A percentile compares a stretch with the other conserved stretches of the same genome.
These are phyloP conservation scores for Ibidorhyncha struthersii DNA, from an alignment of 2,113 vertebrate species.

Conservation along the genomic window DNA sequence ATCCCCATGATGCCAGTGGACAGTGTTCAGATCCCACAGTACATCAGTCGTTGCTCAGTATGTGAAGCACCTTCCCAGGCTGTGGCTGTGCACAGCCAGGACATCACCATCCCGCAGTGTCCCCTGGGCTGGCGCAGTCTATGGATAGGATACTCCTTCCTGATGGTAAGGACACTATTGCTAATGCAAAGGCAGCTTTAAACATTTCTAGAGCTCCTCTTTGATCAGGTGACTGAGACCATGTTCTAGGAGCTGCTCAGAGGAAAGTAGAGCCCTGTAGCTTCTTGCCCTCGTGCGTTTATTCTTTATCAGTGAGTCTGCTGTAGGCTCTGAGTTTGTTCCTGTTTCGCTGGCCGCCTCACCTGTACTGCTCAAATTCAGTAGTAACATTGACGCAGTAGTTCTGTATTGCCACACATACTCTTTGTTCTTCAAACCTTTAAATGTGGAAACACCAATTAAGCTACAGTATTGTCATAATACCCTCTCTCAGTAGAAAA, in stretches of 20 bases:
- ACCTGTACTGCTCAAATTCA: neutral
- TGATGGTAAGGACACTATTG: conserved; percentile 83
- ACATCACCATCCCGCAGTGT: conserved; percentile 88
- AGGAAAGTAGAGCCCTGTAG: neutral
- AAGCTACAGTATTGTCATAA: neutral
- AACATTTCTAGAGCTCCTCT: neutral
- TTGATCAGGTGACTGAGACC: neutral
- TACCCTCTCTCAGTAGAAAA: neutral
- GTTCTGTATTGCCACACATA: neutral
- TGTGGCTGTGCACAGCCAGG: conserved; percentile 94
- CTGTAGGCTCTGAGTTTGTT: neutral
- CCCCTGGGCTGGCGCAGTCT: conserved; percentile 93
- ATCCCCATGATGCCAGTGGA: conserved; percentile 96
- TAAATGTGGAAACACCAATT: neutral
- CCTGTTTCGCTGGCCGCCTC: neutral
- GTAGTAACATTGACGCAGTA: neutral
- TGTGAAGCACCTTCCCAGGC: conserved; percentile 93
- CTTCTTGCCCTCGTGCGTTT: neutral
- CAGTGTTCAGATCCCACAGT: conserved; percentile 81
- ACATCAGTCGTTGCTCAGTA: conserved; percentile 95
- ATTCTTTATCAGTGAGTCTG: neutral
- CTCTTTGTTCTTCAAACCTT: neutral
- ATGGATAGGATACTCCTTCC: conserved; percentile 98
- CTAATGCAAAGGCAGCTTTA: neutral
- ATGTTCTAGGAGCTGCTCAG: neutral